These are phyloP conservation scores for Turnix velox DNA, from an alignment of 2,113 vertebrate species.

Conservation along the genomic window DNA sequence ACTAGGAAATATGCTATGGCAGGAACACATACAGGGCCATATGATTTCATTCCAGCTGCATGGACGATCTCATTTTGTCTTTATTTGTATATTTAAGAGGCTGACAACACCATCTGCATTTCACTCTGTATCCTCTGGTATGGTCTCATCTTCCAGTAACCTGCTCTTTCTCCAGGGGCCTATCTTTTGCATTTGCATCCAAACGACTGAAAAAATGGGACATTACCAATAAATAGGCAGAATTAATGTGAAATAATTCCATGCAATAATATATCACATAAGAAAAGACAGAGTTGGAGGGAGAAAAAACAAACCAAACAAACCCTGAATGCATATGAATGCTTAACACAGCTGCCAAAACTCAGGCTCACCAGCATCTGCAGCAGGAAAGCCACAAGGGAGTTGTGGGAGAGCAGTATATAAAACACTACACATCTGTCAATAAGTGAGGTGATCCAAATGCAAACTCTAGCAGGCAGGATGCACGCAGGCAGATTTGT, in stretches of 20 bases:
- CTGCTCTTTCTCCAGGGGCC: slow-evolving; percentile 11
- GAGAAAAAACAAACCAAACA: background rate
- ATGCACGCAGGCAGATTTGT: slow-evolving; percentile 41
- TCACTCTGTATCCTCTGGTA: slow-evolving; percentile 7
- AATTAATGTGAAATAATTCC: slow-evolving; percentile 37
- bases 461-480: slow-evolving; percentile 45
- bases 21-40: slow-evolving; percentile 7
- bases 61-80: slow-evolving; percentile 23
- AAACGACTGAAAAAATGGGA: background rate
- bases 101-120: slow-evolving; percentile 47
- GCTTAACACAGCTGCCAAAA: slow-evolving; percentile 55
- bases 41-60: slow-evolving; percentile 49
- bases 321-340: background rate
- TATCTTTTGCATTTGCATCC: background rate
- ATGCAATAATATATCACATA: slow-evolving; percentile 21
- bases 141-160: slow-evolving; percentile 26
- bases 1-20: background rate
- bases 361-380: slow-evolving; percentile 56
- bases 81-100: slow-evolving; percentile 49
- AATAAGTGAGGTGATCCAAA: slow-evolving; percentile 62
- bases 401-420: slow-evolving; percentile 56
- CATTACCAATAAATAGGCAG: slow-evolving; percentile 10
- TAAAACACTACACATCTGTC: slow-evolving; percentile 66
- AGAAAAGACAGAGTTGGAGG: slow-evolving; percentile 23
- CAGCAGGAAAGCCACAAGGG: slow-evolving; percentile 40